Percentiles rank a stretch among this genome's conserved stretches.
phyloP scores from a whole-genome alignment of 2,113 vertebrate genomes.

The Marcusenius ussheri region DNA sequence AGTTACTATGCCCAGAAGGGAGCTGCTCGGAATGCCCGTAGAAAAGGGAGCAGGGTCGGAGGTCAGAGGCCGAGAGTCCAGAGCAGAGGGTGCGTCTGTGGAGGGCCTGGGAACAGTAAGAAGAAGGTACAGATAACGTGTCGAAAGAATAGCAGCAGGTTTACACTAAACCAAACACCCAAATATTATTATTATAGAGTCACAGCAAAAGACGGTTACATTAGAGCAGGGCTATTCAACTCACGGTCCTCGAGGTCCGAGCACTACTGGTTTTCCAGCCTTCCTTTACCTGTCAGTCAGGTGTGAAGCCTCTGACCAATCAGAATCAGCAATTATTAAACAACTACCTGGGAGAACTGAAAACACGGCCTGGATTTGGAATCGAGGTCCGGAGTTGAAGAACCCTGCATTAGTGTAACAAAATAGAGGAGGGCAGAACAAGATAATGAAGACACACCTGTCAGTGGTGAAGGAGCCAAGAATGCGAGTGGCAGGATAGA shows the following conservation, averaged over 20 bases:
- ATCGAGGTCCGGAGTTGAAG: no score
- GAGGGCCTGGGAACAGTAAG: background rate
- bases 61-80: background rate
- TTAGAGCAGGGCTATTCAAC: background rate
- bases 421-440: constrained; percentile 17
- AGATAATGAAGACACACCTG: constrained; percentile 34
- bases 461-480: background rate
- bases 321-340: no score
- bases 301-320: no score
- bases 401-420: background rate
- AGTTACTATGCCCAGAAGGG: constrained; percentile 26
- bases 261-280: no score
- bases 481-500: constrained; percentile 21
- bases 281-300: no score
- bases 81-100: background rate
- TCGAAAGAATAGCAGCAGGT: background rate
- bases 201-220: background rate
- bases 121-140: background rate
- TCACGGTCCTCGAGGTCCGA: no score
- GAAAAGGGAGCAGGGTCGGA: background rate
- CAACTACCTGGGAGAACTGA: no score
- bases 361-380: no score
- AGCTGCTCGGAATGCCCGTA: background rate
- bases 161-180: background rate
- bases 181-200: background rate